These are phyloP conservation scores for Ostrea denselamellosa DNA, from an alignment of 1,140 invertebrate species.

Conservation along the genomic window DNA sequence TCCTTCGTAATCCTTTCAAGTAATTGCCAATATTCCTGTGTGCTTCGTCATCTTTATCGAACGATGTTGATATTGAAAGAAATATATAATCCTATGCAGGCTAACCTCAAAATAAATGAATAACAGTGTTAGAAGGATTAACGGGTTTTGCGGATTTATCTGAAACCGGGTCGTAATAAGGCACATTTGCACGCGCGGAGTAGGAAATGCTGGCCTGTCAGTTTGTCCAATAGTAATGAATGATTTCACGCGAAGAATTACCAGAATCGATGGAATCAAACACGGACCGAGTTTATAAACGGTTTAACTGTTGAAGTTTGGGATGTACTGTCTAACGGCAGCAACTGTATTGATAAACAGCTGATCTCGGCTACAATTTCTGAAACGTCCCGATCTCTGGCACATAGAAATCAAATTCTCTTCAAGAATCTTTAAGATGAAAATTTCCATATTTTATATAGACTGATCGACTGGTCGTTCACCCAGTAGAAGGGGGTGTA, in stretches of 20 bases:
- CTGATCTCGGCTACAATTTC: neutral
- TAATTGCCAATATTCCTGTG: neutral
- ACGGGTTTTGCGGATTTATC: conserved; percentile 10
- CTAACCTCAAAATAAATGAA: conserved; percentile 13
- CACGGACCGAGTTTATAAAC: neutral
- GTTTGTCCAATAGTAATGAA: conserved; percentile 33
- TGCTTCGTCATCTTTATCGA: neutral
- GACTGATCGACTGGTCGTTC: conserved; percentile 1
- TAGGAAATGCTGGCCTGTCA: neutral
- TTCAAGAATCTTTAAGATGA: neutral
- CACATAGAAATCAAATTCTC: conserved; percentile 30
- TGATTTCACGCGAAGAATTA: neutral
- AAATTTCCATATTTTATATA: conserved; percentile 7
- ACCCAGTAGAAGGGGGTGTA: neutral
- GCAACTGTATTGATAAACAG: neutral
- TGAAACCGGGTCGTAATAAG: conserved; percentile 18
- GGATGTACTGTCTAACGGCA: neutral
- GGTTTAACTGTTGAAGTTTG: conserved; percentile 9
- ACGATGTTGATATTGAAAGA: neutral
- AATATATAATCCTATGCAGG: neutral
- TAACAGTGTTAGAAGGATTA: neutral
- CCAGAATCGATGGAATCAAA: conserved; percentile 9
- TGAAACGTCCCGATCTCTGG: neutral
- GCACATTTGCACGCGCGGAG: conserved; percentile 14
- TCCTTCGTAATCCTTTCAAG: neutral